Base-by-base conservation (phyloP, 2,888 invertebrate species). In the Drosophila kuntzei region DNA sequence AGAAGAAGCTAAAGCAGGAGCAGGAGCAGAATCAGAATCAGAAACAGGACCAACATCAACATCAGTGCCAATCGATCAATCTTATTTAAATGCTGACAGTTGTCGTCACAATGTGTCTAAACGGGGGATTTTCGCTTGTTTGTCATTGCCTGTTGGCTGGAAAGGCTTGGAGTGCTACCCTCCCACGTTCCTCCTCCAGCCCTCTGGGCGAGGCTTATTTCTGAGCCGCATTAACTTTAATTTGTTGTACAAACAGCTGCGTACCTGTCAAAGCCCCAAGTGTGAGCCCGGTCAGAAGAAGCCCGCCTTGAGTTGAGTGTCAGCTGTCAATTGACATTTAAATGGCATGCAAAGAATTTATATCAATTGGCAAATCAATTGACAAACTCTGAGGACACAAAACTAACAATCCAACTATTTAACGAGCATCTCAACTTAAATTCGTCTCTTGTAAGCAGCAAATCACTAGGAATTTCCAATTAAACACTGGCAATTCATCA, bases 51-150 rank as follows among this genome's bases (percentile, higher is more conserved):
- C 53, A 61, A 63, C 41, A 60, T 27, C 83, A 70, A 46, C 49
- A 55, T 39, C 65, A 68, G 53, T 67, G 80, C 67, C 74, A 80
- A 89, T 87, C 90, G 82, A 87, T 87, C 87, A 87, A 87, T 87
- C 87, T 89, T 89, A 75, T 90, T 87, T 89, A 87, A 89, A 88
- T 86, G 87, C 68, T 86, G 89, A 89, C 85, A 89, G 89, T 88
- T 85, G 88, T 85, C 87, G 71, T 85, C 89, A 71, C 82, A 73
- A 69, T 76, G 76, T 70, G 61, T 68, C 71, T 71, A 51, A 66
- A 57, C 67, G 34, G 47, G 43, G 61, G 64, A 58, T 60, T 66
- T 66, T 20, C 55, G 58, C 76, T 68, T 58, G 80, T 62, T 73
- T 71, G 65, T 76, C 64, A 20, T 64, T 62, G 81, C 62, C 63